Evolutionary conservation across 2,888 invertebrate genomes (phyloP), one percentile per base, ranked within the genome.

Genomic region (Ormyrus nitidulus): DNA sequence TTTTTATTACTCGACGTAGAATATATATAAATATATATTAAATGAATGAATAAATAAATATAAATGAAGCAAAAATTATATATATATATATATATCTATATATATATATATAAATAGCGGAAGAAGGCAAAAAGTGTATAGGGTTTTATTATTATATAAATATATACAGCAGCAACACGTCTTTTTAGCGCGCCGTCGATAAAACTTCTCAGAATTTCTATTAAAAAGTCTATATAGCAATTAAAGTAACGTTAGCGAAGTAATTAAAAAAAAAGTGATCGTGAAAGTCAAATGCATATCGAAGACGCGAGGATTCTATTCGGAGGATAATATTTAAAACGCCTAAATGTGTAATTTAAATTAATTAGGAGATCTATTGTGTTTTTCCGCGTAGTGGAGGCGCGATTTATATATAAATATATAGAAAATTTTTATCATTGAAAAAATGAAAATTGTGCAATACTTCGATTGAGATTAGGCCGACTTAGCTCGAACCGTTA

Each of bases 1-100:
- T 90, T 90, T 90, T 90, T 90, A 89, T 89, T 90, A 90, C 89
- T 89, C 84, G 85, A 89, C 84, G 82, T 87, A 86, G 84, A 76
- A 34, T 34, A 34, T 34, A 34, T 34, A 34, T 34, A 34, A 4
- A 71, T 64, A 81, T 78, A 83, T 66, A 77, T 71, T 51, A 70
- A 72, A 65, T 70, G 34, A 74, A 70, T 73, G 58, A 68, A 19
- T 59, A 64, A 77, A 71, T 68, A 58, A 77, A 62, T 71, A 64
- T 58, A 48, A 46, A 68, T 64, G 79, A 54, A 44, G 9, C 6
- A 53, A 51, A 48, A 10, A 66, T 66, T 19, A 61, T 61, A 69
- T 54, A 54, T 54, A 69, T 68, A 80, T 71, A 75, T 54, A 69
- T 68, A 80, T 71, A 75, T 48, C 53, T 61, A 69, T 54, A 54